phyloP scores from a whole-genome alignment of 2,113 vertebrate species.

The Elephas maximus region DNA sequence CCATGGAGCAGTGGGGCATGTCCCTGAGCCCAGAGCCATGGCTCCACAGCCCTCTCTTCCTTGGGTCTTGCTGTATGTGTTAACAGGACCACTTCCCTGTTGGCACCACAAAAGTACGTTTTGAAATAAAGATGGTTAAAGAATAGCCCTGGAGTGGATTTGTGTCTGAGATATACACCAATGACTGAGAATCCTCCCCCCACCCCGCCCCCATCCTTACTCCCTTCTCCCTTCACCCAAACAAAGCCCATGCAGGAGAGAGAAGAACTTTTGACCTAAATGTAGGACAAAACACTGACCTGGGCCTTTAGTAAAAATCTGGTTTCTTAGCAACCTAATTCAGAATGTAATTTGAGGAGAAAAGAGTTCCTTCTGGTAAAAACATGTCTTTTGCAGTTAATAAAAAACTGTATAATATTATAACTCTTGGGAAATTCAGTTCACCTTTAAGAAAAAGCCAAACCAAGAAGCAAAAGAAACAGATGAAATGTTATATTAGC shows the following conservation, averaged over 20 bases:
- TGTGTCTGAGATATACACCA: neutral
- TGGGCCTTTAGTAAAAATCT: constrained; percentile 47
- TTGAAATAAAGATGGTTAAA: constrained; percentile 60
- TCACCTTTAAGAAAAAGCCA: constrained; percentile 64
- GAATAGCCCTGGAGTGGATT: neutral
- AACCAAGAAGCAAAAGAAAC: constrained; percentile 54
- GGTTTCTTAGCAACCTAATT: constrained; percentile 74
- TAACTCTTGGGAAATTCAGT: constrained; percentile 50
- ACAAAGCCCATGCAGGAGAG: neutral
- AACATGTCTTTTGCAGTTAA: constrained; percentile 49
- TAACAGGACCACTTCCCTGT: neutral
- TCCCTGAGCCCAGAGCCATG: neutral
- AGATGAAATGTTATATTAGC: constrained; percentile 27
- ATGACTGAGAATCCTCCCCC: neutral
- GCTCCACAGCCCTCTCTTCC: neutral
- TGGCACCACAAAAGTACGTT: neutral
- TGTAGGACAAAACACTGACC: constrained; percentile 38
- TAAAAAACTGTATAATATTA: constrained; percentile 46
- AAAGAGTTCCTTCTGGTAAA: constrained; percentile 7
- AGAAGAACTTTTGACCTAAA: neutral
- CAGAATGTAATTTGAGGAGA: constrained; percentile 60
- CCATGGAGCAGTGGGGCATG: neutral
- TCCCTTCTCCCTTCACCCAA: neutral
- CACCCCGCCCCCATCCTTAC: too few relatives aligned
- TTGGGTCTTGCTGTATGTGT: neutral